Evolutionary conservation across 2,797 vertebrate genomes (phyloP), one percentile per base, ranked within the genome.

Genomic region (Coracias cyanogaster): DNA sequence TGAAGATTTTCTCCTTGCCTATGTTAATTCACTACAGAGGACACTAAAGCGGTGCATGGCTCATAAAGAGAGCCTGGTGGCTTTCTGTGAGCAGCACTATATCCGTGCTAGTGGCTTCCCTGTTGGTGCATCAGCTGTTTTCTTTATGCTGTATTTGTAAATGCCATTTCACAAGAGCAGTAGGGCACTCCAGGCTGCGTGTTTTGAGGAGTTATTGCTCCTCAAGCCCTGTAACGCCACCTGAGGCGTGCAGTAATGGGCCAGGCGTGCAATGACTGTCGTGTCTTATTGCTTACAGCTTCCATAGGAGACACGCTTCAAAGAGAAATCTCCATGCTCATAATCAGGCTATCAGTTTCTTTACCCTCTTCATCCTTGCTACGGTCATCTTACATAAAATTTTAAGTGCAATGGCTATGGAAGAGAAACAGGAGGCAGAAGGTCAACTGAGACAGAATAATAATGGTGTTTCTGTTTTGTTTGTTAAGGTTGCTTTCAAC

Each of bases 401-500:
- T 60, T 82, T 76, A 93, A 90, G 54, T 62, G 29, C 14, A 18
- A 49, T 64, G 43, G 22, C 33, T 1, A 3, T 41, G n/a, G 64
- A 54, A 91, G 77, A 89, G 74, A 93, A 86, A 65, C 61, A 45
- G 57, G 76, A 84, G 57, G 71, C 82, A 69, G 57, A 90, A 95
- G 83, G 92, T 94, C 95, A 92, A 35, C 80, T 67, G 86, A 93
- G 94, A 93, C 65, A 73, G 86, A 97, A 96, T 91, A 95, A 90
- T 78, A 97, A 91, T 87, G 90, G 57, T 24, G 0, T 90, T 84
- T 15, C 94, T 94, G 82, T 70, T 78, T 62, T 52, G 71, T 86
- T 46, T 46, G 17, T 57, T 20, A 8, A 82, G 10, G 19, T 87
- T 61, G 41, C 72, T 95, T 96, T 94, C 71, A 62, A 66, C 70